phyloP scores from a whole-genome alignment of 2,888 invertebrate genomes.

The Octodonta nipae region DNA sequence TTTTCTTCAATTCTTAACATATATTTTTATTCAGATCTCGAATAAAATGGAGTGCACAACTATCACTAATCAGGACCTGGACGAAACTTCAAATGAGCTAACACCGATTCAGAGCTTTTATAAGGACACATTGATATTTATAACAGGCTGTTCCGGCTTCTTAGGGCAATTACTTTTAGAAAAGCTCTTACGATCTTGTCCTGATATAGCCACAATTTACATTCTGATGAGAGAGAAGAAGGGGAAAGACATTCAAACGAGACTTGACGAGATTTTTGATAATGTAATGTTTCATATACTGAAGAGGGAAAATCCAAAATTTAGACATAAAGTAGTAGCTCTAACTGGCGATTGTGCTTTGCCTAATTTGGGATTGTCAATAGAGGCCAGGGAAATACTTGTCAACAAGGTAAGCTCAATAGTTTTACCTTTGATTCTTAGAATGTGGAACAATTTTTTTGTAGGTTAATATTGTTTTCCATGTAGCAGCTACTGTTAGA shows the following conservation, averaged over 20 bases:
- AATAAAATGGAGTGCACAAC: too few species aligned
- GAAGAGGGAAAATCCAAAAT: neutral
- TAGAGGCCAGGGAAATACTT: too few species aligned
- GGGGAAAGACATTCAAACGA: neutral
- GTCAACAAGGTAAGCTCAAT: too few species aligned
- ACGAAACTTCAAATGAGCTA: too few species aligned
- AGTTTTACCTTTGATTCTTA: too few species aligned
- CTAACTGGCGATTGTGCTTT: constrained; percentile 1
- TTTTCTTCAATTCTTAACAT: too few species aligned
- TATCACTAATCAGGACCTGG: too few species aligned
- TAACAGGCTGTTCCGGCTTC: neutral
- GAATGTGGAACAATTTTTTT: too few species aligned
- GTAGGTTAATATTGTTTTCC: constrained; percentile 41
- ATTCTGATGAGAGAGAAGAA: constrained; percentile 2
- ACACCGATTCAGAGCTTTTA: constrained; percentile 3
- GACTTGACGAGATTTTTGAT: neutral
- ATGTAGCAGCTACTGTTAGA: constrained; percentile 45
- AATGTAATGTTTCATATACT: neutral
- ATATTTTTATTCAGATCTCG: too few species aligned
- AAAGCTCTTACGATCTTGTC: constrained; percentile 1
- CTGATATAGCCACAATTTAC: constrained; percentile 2
- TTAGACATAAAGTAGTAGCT: neutral
- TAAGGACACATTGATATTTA: neutral
- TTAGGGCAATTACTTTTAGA: neutral
- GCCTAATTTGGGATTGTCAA: constrained; percentile 3